phyloP scores from a whole-genome alignment of 2,797 vertebrate species.

The Acanthis flammea region DNA sequence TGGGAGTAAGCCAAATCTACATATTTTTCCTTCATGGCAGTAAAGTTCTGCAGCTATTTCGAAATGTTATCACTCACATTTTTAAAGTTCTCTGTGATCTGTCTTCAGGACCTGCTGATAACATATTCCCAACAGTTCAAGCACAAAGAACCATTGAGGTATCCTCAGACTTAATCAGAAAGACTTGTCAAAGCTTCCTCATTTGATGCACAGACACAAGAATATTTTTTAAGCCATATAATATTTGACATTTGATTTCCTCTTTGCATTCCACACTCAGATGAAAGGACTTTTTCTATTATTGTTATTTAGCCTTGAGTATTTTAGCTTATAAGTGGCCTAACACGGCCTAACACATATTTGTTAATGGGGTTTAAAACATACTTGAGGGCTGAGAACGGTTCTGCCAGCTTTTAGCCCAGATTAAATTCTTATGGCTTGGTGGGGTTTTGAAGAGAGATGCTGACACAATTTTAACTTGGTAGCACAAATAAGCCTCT shows the following conservation, averaged over 20 bases:
- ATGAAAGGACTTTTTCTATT: constrained; percentile 48
- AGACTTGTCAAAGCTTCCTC: constrained; percentile 6
- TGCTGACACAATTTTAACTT: not conserved
- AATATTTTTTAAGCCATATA: constrained; percentile 41
- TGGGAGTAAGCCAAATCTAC: constrained; percentile 72
- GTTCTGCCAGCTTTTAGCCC: not conserved
- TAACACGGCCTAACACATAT: not conserved
- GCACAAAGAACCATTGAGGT: constrained; percentile 7
- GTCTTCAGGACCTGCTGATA: constrained; percentile 34
- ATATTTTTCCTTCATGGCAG: constrained; percentile 67
- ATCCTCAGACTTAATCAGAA: constrained; percentile 40
- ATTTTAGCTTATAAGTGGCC: constrained; percentile 30
- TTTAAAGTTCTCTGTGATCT: constrained; percentile 42
- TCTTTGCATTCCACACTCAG: constrained; percentile 27
- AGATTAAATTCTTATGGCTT: constrained; percentile 46
- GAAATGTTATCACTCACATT: constrained; percentile 66
- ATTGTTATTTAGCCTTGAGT: constrained; percentile 53
- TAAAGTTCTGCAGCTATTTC: constrained; percentile 63
- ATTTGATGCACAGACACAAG: not conserved
- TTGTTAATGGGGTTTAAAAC: constrained; percentile 40
- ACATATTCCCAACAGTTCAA: not conserved
- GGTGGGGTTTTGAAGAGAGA: not conserved
- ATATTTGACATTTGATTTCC: constrained; percentile 23
- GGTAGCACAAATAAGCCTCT: constrained; percentile 12
- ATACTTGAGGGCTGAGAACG: not conserved